Evolutionary conservation across 2,113 vertebrate species (phyloP), one percentile per base, ranked within the genome.

Genomic region (Micromys minutus): DNA sequence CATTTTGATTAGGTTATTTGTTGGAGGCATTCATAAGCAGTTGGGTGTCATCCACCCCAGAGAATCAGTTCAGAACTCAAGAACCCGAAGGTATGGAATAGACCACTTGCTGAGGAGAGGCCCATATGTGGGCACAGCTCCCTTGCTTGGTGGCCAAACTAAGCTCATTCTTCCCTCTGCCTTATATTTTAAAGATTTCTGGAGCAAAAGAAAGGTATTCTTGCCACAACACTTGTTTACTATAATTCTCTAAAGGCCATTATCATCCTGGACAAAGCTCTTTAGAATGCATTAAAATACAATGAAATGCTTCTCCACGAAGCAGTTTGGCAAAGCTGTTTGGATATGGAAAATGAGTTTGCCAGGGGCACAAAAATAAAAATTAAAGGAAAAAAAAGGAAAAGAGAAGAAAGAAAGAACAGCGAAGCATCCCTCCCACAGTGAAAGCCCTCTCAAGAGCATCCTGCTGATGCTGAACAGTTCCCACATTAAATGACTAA

Each of bases 391-490:
- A 79, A 47, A 57, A 42, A 87, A 87, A 29, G 65, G 17, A 5
- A 24, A 5, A 6, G 5, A 93, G 65, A n/a, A 47, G n/a, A 45
- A 85, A 34, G n/a, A 77, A 94, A 84, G 74, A 45, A 75, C 69
- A 94, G 50, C 1, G 29, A 91, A 45, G 75, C 50, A 12, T 95
- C 69, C 11, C 96, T 95, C 81, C 34, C 87, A 90, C 85, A 15
- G 85, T 77, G 94, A 26, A 96, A 96, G 87, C 96, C 77, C 45
- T 93, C 95, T 90, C 93, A 90, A 93, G 63, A 87, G 61, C 86
- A 71, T 75, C n/a, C 45, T 81, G 47, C 52, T 45, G 95, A 96
- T 92, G 69, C 76, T 55, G 76, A 95, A 57, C 91, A 91, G 89
- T 95, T 92, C 87, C 94, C 42, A 75, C 95, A 80, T 90, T 87